phyloP scores from a whole-genome alignment of 2,888 invertebrate species.

The Leptinotarsa juncta region DNA sequence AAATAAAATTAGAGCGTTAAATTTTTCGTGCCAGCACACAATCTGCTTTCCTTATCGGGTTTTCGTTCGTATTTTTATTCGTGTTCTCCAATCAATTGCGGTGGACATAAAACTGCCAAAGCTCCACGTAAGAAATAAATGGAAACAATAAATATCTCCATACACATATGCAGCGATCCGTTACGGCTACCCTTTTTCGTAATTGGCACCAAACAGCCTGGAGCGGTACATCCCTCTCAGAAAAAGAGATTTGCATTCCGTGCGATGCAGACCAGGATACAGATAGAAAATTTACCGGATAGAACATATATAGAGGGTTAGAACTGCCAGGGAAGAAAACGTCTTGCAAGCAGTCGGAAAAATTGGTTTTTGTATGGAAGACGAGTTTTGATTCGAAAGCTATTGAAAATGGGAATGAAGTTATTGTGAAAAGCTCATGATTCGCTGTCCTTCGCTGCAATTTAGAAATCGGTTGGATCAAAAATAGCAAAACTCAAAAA shows the following conservation, averaged over 20 bases:
- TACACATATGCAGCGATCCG: slow-evolving; percentile 32
- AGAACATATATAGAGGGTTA: too few species aligned
- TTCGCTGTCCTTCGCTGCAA: too few species aligned
- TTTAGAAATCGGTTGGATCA: too few species aligned
- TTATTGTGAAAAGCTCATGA: too few species aligned
- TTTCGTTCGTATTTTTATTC: slow-evolving; percentile 22
- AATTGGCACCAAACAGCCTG: slow-evolving; percentile 18
- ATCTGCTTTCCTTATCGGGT: slow-evolving; percentile 1
- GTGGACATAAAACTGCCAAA: slow-evolving; percentile 20
- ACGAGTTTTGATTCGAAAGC: too few species aligned
- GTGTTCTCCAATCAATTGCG: slow-evolving; percentile 10
- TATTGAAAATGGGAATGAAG: too few species aligned
- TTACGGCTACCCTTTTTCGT: slow-evolving; percentile 30
- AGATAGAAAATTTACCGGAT: background rate
- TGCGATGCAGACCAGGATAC: background rate
- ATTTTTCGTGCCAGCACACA: background rate
- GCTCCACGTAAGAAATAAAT: slow-evolving; percentile 29
- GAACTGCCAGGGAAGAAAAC: too few species aligned
- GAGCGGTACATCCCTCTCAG: slow-evolving; percentile 16
- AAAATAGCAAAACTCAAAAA: too few species aligned
- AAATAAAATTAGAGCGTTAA: background rate
- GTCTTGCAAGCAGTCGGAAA: too few species aligned
- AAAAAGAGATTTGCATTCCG: slow-evolving; percentile 11
- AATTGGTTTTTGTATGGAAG: too few species aligned
- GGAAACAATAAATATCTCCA: slow-evolving; percentile 34